A percentile compares a stretch with the other conserved stretches of the same genome.
phyloP scores from a whole-genome alignment of 1,140 invertebrate genomes.

The Pseudoatta argentina region DNA sequence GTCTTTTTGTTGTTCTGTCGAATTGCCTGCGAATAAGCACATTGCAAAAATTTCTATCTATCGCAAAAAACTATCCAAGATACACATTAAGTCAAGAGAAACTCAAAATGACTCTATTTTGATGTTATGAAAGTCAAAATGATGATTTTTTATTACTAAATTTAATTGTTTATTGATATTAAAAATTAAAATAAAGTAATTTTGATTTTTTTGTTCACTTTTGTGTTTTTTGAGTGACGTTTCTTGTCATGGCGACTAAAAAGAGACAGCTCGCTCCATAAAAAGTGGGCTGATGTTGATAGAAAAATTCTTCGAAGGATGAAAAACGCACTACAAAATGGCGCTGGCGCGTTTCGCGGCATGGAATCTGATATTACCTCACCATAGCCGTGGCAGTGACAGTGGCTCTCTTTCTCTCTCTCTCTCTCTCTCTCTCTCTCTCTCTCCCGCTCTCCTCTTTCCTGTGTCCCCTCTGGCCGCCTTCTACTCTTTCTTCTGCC shows the following conservation, averaged over 20 bases:
- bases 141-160: no score
- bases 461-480: background rate
- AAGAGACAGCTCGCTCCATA: constrained; percentile 13
- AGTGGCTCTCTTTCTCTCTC: constrained; percentile 52
- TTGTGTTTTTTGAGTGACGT: background rate
- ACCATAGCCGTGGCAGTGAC: constrained; percentile 79
- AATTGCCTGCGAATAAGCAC: background rate
- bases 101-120: no score
- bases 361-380: constrained; percentile 81
- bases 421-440: constrained; percentile 37
- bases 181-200: no score
- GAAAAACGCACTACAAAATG: constrained; percentile 72
- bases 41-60: background rate
- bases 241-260: background rate
- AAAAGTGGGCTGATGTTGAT: constrained; percentile 22
- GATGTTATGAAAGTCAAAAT: no score
- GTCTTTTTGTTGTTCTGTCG: background rate
- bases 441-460: constrained; percentile 20
- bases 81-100: no score
- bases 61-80: background rate
- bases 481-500: constrained; percentile 39
- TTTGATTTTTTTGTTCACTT: no score
- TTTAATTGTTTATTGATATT: no score
- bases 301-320: constrained; percentile 32
- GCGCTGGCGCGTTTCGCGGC: constrained; percentile 73